These are phyloP conservation scores for Plebejus argus DNA, from an alignment of 2,888 invertebrate genomes.

Conservation along the genomic window DNA sequence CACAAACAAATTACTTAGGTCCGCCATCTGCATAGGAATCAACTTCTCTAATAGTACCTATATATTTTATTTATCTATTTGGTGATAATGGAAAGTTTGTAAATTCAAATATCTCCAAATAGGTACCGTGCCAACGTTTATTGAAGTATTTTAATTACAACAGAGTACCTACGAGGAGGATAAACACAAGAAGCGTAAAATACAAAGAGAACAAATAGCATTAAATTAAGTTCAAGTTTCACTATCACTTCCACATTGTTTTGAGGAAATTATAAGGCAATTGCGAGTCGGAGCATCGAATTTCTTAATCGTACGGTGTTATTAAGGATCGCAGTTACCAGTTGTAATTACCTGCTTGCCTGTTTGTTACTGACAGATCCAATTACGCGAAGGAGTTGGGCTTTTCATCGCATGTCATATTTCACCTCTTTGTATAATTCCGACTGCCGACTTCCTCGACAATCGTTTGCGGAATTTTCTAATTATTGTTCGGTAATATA, in stretches of 20 bases:
- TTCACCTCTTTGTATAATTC: constrained; percentile 48
- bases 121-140: no score
- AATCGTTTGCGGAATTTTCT: constrained; percentile 31
- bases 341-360: constrained; percentile 75
- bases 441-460: constrained; percentile 1
- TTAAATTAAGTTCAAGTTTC: constrained; percentile 24
- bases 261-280: constrained; percentile 23
- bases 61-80: no score
- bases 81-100: no score
- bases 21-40: no score
- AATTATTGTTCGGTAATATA: constrained; percentile 25
- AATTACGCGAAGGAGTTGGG: constrained; percentile 69
- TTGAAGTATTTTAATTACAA: background rate
- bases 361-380: constrained; percentile 75
- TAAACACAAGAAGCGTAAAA: background rate
- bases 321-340: constrained; percentile 66
- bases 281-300: constrained; percentile 50
- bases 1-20: no score
- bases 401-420: constrained; percentile 58
- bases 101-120: no score
- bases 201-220: constrained; percentile 19
- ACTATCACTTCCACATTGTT: constrained; percentile 15
- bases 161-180: background rate
- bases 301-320: constrained; percentile 58
- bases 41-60: no score